A percentile compares a stretch with the other conserved stretches of the same genome.
Conservation (phyloP, 2,888 invertebrate genomes). For the Zygaena filipendulae region DNA sequence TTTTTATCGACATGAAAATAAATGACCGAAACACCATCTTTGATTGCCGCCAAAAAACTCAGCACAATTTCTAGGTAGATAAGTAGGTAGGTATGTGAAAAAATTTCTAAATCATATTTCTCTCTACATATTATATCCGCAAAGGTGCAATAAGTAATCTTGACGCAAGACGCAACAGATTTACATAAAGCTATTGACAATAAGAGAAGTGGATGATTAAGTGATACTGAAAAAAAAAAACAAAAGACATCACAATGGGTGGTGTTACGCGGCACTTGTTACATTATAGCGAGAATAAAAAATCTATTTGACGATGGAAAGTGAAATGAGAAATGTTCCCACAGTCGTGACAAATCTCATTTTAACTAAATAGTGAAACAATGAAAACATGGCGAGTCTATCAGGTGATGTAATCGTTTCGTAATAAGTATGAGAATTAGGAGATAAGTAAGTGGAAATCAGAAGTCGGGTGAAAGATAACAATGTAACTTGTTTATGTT, state of each 20-base stretch:
- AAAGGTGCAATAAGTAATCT: not conserved
- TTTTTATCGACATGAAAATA: too few species aligned
- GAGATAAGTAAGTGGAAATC: constrained; percentile 13
- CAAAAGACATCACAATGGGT: constrained; percentile 30
- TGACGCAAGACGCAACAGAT: not conserved
- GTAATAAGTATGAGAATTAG: constrained; percentile 27
- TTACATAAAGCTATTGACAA: not conserved
- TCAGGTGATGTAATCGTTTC: constrained; percentile 20
- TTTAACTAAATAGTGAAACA: constrained; percentile 44
- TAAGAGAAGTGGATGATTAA: too few species aligned
- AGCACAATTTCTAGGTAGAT: too few species aligned
- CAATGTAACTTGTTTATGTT: constrained; percentile 4
- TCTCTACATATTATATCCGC: too few species aligned
- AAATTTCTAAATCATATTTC: too few species aligned
- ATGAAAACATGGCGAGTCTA: constrained; percentile 36
- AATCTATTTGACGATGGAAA: constrained; percentile 29
- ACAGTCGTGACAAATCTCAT: constrained; percentile 46
- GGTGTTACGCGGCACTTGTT: constrained; percentile 26
- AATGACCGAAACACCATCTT: too few species aligned
- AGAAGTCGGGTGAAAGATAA: constrained; percentile 2
- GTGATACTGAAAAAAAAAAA: too few species aligned
- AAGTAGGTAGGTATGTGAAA: too few species aligned
- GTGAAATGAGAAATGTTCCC: constrained; percentile 43
- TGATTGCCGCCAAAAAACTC: too few species aligned
- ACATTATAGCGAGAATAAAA: constrained; percentile 17